Conservation (phyloP, 2,113 vertebrate genomes). For the Antechinus flavipes region DNA sequence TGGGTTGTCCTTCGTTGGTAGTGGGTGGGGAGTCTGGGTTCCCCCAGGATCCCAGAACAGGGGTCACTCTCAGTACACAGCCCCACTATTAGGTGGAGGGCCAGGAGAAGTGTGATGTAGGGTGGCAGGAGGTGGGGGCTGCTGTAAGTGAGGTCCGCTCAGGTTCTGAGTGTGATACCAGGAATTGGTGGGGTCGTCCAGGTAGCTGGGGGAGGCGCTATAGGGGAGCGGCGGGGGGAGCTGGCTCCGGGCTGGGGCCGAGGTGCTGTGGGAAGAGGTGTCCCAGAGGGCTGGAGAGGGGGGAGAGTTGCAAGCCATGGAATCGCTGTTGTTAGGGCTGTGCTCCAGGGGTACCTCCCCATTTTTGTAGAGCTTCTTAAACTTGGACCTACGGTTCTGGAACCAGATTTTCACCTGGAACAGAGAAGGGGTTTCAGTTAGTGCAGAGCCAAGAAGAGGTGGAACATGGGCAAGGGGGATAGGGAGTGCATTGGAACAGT, state of each 20-base stretch:
- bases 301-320: slow-evolving; percentile 98
- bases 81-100: slow-evolving; percentile 91
- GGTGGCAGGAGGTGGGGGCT: slow-evolving; percentile 84
- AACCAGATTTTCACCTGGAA: slow-evolving; percentile 99
- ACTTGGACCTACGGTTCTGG: slow-evolving; percentile 98
- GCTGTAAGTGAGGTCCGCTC: slow-evolving; percentile 92
- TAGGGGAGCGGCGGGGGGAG: slow-evolving; percentile 90
- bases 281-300: slow-evolving; percentile 96
- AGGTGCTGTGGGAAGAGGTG: slow-evolving; percentile 88
- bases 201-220: slow-evolving; percentile 93
- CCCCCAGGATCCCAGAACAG: slow-evolving; percentile 34
- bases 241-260: slow-evolving; percentile 87
- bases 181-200: slow-evolving; percentile 94
- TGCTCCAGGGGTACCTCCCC: slow-evolving; percentile 97
- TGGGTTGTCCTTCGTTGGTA: slow-evolving; percentile 62
- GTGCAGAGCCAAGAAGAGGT: not conserved
- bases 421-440: slow-evolving; percentile 23
- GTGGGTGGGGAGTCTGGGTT: slow-evolving; percentile 9
- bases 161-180: slow-evolving; percentile 93
- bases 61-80: slow-evolving; percentile 89
- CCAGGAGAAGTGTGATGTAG: slow-evolving; percentile 92
- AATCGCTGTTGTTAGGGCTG: slow-evolving; percentile 98
- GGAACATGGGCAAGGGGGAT: not conserved
- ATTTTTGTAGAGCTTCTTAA: slow-evolving; percentile 99
- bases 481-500: not conserved